Evolutionary conservation across 2,113 vertebrate species (phyloP).

Genomic region (Zosterops japonicus): DNA sequence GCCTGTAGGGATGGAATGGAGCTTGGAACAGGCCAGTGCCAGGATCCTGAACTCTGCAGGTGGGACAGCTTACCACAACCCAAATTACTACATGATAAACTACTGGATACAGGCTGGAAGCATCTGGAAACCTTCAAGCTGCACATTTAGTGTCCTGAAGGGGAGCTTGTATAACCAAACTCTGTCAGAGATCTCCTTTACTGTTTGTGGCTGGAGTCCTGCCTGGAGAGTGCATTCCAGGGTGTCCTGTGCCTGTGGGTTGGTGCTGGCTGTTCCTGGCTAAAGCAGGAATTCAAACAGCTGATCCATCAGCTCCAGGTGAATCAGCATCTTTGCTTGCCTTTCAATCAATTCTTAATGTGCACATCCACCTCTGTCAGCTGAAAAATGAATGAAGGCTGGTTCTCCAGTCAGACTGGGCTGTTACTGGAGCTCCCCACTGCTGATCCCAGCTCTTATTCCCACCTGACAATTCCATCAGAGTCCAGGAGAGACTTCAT

Average conservation of each 20-base stretch:
- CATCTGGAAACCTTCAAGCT: constrained; percentile 50
- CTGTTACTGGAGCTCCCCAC: neutral
- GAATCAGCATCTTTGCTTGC: neutral
- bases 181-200: neutral
- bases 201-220: neutral
- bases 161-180: neutral
- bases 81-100: neutral
- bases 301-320: neutral
- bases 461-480: neutral
- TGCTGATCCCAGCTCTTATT: neutral
- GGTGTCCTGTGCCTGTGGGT: neutral
- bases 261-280: neutral
- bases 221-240: neutral
- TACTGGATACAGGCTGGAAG: neutral
- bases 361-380: neutral
- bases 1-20: neutral
- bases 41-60: neutral
- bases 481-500: neutral
- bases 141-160: neutral
- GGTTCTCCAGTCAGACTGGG: neutral
- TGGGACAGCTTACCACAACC: neutral
- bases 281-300: neutral
- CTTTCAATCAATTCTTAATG: neutral
- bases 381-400: neutral
- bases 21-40: neutral